A percentile compares a stretch with the other conserved stretches of the same genome.
These are phyloP conservation scores for Acrocephalus kingi DNA, from an alignment of 2,113 vertebrate species.

Conservation along the genomic window DNA sequence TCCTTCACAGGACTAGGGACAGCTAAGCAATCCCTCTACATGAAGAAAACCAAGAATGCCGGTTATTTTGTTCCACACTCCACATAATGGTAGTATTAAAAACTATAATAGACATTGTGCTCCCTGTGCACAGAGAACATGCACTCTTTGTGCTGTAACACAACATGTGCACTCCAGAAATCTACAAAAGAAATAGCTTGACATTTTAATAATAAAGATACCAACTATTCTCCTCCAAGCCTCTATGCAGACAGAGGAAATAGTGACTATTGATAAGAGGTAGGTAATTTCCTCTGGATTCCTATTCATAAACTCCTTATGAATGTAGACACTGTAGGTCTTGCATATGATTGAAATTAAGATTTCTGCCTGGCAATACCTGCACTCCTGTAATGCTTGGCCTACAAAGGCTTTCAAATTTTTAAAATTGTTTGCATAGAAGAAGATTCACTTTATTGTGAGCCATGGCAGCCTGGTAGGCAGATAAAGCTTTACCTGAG, in stretches of 20 bases:
- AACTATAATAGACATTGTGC: neutral
- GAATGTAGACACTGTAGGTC: constrained; percentile 37
- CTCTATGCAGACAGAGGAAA: constrained; percentile 43
- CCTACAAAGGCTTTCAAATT: constrained; percentile 15
- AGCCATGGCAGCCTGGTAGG: constrained; percentile 20
- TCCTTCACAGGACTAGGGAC: neutral
- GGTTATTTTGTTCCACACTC: neutral
- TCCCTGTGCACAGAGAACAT: neutral
- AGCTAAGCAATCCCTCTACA: neutral
- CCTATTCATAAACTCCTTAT: constrained; percentile 35
- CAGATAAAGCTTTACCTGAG: constrained; percentile 51
- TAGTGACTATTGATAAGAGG: constrained; percentile 58
- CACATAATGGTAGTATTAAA: neutral
- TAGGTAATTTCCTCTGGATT: constrained; percentile 66
- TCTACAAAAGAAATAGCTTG: constrained; percentile 22
- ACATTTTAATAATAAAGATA: constrained; percentile 56
- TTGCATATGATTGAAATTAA: constrained; percentile 13
- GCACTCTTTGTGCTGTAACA: neutral
- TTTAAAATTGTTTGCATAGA: constrained; percentile 33
- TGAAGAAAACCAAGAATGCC: neutral
- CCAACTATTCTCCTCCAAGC: neutral
- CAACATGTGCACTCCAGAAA: neutral
- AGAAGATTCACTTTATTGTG: constrained; percentile 42
- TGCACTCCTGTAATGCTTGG: neutral
- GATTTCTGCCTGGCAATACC: constrained; percentile 13